Percentiles rank a stretch among this genome's conserved stretches.
Conservation (phyloP, 2,797 vertebrate genomes). For the Mormyrops boulengeri region DNA sequence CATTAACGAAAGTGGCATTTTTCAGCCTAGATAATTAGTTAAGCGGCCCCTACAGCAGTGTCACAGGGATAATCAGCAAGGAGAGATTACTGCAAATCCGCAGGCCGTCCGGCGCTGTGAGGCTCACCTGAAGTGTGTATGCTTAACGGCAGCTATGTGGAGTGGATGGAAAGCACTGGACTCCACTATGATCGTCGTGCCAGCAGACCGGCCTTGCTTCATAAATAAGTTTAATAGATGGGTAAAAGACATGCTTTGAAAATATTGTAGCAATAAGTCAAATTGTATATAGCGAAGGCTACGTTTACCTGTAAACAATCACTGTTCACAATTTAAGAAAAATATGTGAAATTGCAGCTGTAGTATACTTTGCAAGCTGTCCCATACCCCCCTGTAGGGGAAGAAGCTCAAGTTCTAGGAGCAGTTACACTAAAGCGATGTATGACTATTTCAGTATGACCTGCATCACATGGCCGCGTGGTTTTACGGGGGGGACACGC, state of each 20-base stretch:
- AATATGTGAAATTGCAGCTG: neutral
- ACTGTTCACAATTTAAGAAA: neutral
- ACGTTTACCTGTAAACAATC: neutral
- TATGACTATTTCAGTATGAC: neutral
- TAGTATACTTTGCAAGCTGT: neutral
- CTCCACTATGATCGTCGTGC: neutral
- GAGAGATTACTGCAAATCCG: conserved; percentile 75
- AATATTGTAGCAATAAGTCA: neutral
- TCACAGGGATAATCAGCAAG: conserved; percentile 76
- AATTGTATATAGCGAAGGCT: neutral
- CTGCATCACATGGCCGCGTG: too few species aligned
- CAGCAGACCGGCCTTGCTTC: neutral
- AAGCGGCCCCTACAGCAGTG: conserved; percentile 74
- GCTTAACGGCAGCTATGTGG: neutral
- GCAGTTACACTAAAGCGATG: neutral
- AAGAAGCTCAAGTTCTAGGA: neutral
- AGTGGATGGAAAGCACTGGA: neutral
- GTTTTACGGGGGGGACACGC: neutral
- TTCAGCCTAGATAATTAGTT: conserved; percentile 75
- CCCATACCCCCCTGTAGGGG: neutral
- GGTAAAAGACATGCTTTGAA: neutral
- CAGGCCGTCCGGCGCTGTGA: conserved; percentile 62
- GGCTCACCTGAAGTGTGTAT: neutral
- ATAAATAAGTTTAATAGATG: neutral
- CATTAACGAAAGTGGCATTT: conserved; percentile 75